These are phyloP conservation scores for Calyptommatus sinebrachiatus DNA, from an alignment of 2,113 vertebrate species.

Conservation along the genomic window DNA sequence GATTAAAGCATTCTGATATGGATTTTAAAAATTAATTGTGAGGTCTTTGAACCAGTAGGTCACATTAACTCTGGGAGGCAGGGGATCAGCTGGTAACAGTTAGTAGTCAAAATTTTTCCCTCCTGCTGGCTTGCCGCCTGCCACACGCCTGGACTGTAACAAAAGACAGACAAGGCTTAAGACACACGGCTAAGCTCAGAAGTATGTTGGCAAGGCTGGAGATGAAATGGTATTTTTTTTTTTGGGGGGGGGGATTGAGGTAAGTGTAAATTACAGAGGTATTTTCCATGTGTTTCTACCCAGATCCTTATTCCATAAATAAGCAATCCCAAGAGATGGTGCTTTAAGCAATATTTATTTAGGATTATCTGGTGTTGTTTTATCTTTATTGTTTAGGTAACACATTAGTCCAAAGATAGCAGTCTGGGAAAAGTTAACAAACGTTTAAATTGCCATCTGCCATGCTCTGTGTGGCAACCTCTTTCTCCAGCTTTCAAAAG, in stretches of 20 bases:
- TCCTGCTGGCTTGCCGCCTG: constrained; percentile 58
- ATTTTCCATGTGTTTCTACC: constrained; percentile 59
- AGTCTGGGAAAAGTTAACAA: neutral
- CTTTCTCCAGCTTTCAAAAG: neutral
- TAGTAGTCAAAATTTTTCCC: constrained; percentile 29
- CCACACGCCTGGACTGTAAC: constrained; percentile 58
- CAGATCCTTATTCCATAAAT: constrained; percentile 50
- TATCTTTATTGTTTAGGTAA: constrained; percentile 21
- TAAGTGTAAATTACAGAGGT: constrained; percentile 56
- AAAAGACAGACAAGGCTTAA: constrained; percentile 48
- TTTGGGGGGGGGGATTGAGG: constrained; percentile 20
- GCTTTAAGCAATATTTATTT: constrained; percentile 39
- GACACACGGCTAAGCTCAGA: constrained; percentile 40
- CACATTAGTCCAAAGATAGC: constrained; percentile 36
- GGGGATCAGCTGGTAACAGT: constrained; percentile 39
- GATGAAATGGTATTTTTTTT: constrained; percentile 48
- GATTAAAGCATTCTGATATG: neutral
- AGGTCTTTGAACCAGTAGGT: constrained; percentile 31
- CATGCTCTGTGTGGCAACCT: neutral
- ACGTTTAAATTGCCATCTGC: neutral
- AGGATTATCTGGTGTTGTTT: neutral
- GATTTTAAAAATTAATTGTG: neutral
- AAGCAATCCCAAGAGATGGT: constrained; percentile 58
- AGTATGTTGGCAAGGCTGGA: constrained; percentile 9
- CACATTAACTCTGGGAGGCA: constrained; percentile 41